Base-by-base conservation (phyloP, 2,113 vertebrate species). In the Embiotoca jacksoni region DNA sequence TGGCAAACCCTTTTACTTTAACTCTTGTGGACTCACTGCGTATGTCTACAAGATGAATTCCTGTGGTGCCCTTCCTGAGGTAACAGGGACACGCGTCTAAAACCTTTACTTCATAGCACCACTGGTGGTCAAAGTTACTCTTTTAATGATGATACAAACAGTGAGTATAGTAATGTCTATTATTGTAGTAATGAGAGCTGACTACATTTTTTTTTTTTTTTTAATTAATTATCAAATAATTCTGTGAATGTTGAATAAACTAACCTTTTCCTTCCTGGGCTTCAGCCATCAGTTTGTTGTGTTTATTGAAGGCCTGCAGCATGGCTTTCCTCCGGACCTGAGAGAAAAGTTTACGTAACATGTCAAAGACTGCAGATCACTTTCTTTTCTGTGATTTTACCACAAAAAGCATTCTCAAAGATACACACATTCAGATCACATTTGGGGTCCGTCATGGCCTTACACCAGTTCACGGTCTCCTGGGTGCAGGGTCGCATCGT, bases 271-370 rank as follows among this genome's bases (percentile, higher is more conserved):
- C 97, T 55, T 95, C 81, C 83, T 97, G 96, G 70, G 96, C 98
- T 11, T 99, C 97, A 47, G 89, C 94, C 97, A 98, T 99, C 90
- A 98, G 91, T 79, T 94, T 94, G 91, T 98, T 95, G 91, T 99
- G 98, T 81, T 96, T 98, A 53, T 85, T 84, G 93, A 97, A 96
- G 57, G 98, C 98, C 39, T 87, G 80, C 66, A 93, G 84, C 95
- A 99, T 94, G 66, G 94, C 93, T 54, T 94, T 94, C 52, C 94
- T 92, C 75, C 73, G 95, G 37, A 5, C 82, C 98, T 99, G 59
- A 84, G 52, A 82, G 60, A 16, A 66, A 41, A 23, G n/a, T 16
- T 30, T 0, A 65, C 14, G 1, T 14, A 16, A 5, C 13, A 59
- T 14, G 11, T 83, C 0, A 46, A 72, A 35, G 5, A 52, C 30